Conservation (phyloP, 2,888 invertebrate genomes). For the Agonopterix subpropinquella region DNA sequence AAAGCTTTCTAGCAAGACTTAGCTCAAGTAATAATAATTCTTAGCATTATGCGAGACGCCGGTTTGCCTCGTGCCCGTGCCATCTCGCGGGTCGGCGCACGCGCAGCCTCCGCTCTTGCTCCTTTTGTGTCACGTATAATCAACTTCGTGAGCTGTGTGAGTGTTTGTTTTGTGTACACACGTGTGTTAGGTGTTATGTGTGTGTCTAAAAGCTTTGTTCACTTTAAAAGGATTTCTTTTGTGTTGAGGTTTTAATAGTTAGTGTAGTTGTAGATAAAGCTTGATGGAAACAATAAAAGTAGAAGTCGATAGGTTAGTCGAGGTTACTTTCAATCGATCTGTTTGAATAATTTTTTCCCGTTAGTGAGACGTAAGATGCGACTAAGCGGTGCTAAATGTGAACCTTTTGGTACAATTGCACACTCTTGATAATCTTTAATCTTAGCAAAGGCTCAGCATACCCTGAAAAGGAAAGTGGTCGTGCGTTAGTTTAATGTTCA, state of each 20-base stretch:
- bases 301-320: too few relatives aligned
- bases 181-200: slow-evolving; percentile 30
- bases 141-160: slow-evolving; percentile 31
- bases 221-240: slow-evolving; percentile 26
- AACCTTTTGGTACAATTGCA: too few relatives aligned
- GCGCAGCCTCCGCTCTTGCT: slow-evolving; percentile 69
- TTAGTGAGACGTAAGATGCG: too few relatives aligned
- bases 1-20: neutral
- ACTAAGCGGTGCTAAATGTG: too few relatives aligned
- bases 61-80: slow-evolving; percentile 58
- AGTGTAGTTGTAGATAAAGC: too few relatives aligned
- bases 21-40: neutral
- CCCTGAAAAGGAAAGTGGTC: too few relatives aligned
- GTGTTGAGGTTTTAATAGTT: slow-evolving; percentile 9
- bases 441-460: too few relatives aligned
- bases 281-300: too few relatives aligned
- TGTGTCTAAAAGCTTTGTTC: slow-evolving; percentile 18
- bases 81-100: slow-evolving; percentile 65
- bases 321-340: too few relatives aligned
- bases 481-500: too few relatives aligned
- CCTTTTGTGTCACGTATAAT: slow-evolving; percentile 65
- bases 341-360: too few relatives aligned
- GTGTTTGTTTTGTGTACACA: slow-evolving; percentile 30
- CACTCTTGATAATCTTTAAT: too few relatives aligned
- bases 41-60: slow-evolving; percentile 16